Evolutionary conservation across 2,888 invertebrate species (phyloP), one percentile per base, ranked within the genome.

Genomic region (Ornithoptera priamus): DNA sequence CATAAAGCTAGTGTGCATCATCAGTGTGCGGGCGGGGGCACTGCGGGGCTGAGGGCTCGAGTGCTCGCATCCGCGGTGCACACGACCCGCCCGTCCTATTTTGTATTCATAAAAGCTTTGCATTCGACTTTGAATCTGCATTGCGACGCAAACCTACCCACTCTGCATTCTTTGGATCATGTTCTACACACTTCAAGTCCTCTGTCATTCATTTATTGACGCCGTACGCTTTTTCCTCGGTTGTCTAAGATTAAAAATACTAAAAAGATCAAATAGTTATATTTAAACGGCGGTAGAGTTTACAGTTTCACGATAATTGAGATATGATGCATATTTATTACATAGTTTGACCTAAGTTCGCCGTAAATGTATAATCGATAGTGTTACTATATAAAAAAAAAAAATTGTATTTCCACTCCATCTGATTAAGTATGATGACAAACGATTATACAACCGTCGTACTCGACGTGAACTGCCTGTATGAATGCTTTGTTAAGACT

Each of bases 81-180:
- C 46, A 7, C 42, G 22, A 20, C 36, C 50, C 7, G 36, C 24
- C 62, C 42, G 42, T 42, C 58, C 46, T 65, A 70, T 75, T 82
- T 83, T 84, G 81, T 84, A 81, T 83, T 80, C 81, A 78, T 78
- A 79, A 80, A 80, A 80, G 81, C 81, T 80, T 75, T 72, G 69
- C 74, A 71, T 75, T 70, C 75, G 75, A 75, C 76, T 72, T 73
- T 72, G 75, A 73, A 77, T 79, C 77, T 78, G 77, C 80, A 76
- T 79, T 80, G 75, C 76, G 76, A 74, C 70, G 73, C 73, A 69
- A 64, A 36, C 58, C 30, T 63, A 59, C 58, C 68, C 22, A 62
- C 62, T 8, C 62, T 42, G 42, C 56, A 62, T 62, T 57, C 62
- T 42, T 62, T 42, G 24, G 20, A 20, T 20, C 8, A n/a, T 57